Conservation (phyloP, 2,888 invertebrate species). For the Leucoma salicis region DNA sequence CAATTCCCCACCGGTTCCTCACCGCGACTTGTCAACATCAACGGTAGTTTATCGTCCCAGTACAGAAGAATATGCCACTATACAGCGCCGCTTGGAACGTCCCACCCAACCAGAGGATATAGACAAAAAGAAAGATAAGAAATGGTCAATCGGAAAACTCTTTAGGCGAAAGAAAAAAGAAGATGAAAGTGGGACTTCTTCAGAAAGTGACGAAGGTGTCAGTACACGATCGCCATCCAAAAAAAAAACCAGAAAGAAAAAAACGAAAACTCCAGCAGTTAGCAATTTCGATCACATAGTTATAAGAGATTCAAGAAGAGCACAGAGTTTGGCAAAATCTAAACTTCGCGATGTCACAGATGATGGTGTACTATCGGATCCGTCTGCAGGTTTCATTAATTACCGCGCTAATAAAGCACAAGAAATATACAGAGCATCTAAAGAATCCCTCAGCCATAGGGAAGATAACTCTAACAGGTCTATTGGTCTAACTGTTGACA, state of each 20-base stretch:
- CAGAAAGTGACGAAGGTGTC: constrained; percentile 74
- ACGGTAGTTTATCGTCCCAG: constrained; percentile 61
- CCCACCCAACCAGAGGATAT: constrained; percentile 57
- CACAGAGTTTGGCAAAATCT: constrained; percentile 73
- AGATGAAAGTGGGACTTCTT: constrained; percentile 81
- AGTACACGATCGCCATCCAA: constrained; percentile 64
- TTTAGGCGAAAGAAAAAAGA: constrained; percentile 89
- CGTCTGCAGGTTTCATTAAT: constrained; percentile 76
- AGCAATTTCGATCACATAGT: constrained; percentile 87
- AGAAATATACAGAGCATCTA: constrained; percentile 59
- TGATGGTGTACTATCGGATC: constrained; percentile 82
- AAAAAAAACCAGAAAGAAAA: constrained; percentile 75
- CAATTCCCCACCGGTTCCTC: constrained; percentile 74
- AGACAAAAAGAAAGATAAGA: constrained; percentile 84
- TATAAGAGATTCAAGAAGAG: constrained; percentile 75
- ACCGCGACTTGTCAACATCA: constrained; percentile 62
- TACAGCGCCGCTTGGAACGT: constrained; percentile 61
- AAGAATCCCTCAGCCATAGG: constrained; percentile 65
- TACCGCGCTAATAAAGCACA: constrained; percentile 61
- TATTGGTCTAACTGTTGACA: constrained; percentile 75
- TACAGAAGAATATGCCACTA: constrained; percentile 66
- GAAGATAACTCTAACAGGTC: constrained; percentile 64
- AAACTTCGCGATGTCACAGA: constrained; percentile 64
- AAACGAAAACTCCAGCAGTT: constrained; percentile 75
- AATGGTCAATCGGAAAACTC: constrained; percentile 91